Percentiles rank a stretch among this genome's conserved stretches.
These are phyloP conservation scores for Sisyra nigra DNA, from an alignment of 2,888 invertebrate species.

Conservation along the genomic window DNA sequence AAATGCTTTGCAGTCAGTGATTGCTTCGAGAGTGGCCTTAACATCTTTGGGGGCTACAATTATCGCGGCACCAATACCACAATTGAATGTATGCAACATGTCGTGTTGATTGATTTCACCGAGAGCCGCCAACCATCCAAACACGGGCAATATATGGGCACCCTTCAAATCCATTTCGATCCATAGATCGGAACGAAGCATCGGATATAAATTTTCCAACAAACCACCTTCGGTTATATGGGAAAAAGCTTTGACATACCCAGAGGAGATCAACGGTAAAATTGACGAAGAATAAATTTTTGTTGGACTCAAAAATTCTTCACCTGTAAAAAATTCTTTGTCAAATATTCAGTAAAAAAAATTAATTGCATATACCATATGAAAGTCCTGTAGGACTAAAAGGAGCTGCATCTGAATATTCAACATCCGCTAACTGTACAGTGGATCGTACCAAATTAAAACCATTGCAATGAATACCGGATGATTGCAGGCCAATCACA, in stretches of 20 bases:
- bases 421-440: slow-evolving; percentile 45
- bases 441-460: slow-evolving; percentile 77
- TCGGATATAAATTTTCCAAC: slow-evolving; percentile 71
- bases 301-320: slow-evolving; percentile 72
- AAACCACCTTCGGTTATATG: slow-evolving; percentile 95
- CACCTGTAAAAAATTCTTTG: slow-evolving; percentile 39
- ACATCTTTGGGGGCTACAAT: slow-evolving; percentile 49
- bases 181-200: slow-evolving; percentile 50
- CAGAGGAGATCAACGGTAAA: slow-evolving; percentile 50
- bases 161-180: slow-evolving; percentile 53
- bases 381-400: slow-evolving; percentile 51
- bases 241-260: slow-evolving; percentile 68
- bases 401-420: slow-evolving; percentile 51
- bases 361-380: slow-evolving; percentile 38
- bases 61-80: slow-evolving; percentile 80
- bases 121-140: slow-evolving; percentile 72
- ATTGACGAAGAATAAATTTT: slow-evolving; percentile 70
- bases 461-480: slow-evolving; percentile 89
- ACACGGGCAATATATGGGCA: slow-evolving; percentile 65
- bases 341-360: too few relatives aligned
- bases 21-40: slow-evolving; percentile 22
- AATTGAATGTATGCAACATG: slow-evolving; percentile 86
- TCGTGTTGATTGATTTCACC: slow-evolving; percentile 54
- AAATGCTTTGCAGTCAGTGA: slow-evolving; percentile 34
- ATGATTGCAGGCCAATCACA: slow-evolving; percentile 74